phyloP scores from a whole-genome alignment of 2,797 vertebrate species.

The Nannoperca australis region DNA sequence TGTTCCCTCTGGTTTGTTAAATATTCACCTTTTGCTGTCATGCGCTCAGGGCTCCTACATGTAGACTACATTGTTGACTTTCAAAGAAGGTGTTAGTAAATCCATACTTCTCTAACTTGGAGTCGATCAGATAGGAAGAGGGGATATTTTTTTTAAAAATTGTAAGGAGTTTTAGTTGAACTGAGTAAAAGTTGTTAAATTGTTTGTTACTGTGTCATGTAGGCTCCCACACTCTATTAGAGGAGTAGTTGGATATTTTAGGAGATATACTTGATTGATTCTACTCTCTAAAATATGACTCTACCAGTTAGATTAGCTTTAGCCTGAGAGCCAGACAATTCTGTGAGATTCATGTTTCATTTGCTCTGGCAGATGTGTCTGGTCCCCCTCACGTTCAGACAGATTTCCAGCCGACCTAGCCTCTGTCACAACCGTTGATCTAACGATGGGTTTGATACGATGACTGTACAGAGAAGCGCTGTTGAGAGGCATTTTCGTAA shows the following conservation, averaged over 20 bases:
- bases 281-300: background rate
- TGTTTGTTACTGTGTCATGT: background rate
- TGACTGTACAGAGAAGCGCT: too few relatives aligned
- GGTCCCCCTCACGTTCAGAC: too few relatives aligned
- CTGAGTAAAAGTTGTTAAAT: background rate
- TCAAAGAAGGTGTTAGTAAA: background rate
- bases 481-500: too few relatives aligned
- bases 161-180: background rate
- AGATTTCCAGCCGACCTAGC: too few relatives aligned
- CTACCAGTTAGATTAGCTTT: background rate
- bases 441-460: too few relatives aligned
- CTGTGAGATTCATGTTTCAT: too few relatives aligned
- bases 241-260: background rate
- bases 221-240: background rate
- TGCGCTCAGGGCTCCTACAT: background rate
- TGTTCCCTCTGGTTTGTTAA: slow-evolving; percentile 89
- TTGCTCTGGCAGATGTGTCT: too few relatives aligned
- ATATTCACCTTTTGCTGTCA: background rate
- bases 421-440: too few relatives aligned
- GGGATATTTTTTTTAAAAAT: background rate
- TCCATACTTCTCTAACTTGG: background rate
- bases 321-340: too few relatives aligned
- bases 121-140: background rate
- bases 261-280: background rate
- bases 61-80: background rate